Percentiles rank a stretch among this genome's conserved stretches.
Conservation (phyloP, 1,140 invertebrate species). For the Drosophila sp. region DNA sequence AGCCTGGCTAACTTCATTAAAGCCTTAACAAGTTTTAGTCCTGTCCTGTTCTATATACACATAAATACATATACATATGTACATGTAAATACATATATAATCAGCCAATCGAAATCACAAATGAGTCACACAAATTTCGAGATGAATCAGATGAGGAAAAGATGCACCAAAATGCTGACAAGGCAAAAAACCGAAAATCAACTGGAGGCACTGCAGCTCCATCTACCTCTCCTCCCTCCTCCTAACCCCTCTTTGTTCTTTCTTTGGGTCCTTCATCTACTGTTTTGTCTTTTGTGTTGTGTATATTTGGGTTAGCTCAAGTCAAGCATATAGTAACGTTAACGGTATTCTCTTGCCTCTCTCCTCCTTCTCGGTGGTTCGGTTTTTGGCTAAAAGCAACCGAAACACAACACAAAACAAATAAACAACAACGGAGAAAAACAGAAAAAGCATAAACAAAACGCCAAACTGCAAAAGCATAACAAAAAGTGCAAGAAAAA, state of each 20-base stretch:
- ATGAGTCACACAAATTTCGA: conserved; percentile 73
- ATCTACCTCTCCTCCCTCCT: neutral
- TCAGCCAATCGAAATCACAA: conserved; percentile 14
- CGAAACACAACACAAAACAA: conserved; percentile 32
- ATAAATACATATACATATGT: conserved; percentile 1
- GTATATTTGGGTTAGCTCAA: conserved; percentile 73
- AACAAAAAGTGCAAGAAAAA: conserved; percentile 41
- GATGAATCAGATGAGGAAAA: conserved; percentile 22
- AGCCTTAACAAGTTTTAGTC: conserved; percentile 5
- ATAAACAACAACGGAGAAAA: conserved; percentile 52
- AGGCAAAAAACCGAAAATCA: conserved; percentile 35
- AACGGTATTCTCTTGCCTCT: conserved; percentile 52
- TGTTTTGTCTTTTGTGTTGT: conserved; percentile 4
- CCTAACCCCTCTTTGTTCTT: neutral
- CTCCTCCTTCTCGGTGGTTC: neutral
- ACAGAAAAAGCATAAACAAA: conserved; percentile 53
- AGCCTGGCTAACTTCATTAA: conserved; percentile 10
- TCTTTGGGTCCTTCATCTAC: conserved; percentile 33
- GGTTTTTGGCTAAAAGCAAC: conserved; percentile 43
- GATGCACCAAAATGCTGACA: conserved; percentile 46
- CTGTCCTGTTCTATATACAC: neutral
- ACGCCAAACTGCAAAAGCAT: conserved; percentile 41
- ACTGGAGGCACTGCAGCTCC: conserved; percentile 25
- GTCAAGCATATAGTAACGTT: conserved; percentile 61
- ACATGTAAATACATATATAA: neutral